Conservation (phyloP, 2,888 invertebrate species). For the Ligdia adustata region DNA sequence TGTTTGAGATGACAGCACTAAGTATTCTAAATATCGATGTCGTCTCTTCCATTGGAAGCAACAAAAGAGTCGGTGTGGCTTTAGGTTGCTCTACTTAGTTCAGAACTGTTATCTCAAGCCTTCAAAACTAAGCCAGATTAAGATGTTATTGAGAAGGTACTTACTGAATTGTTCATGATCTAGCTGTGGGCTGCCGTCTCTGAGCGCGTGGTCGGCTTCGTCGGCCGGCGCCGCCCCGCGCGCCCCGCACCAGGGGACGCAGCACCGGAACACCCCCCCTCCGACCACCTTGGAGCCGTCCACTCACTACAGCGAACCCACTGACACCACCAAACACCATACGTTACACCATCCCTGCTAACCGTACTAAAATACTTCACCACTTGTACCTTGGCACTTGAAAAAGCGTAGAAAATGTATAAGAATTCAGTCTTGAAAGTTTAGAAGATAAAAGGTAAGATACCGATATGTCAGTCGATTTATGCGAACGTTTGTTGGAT, state of each 20-base stretch:
- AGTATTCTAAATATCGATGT: too few relatives aligned
- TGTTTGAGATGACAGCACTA: too few relatives aligned
- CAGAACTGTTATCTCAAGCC: too few relatives aligned
- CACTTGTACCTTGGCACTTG: constrained; percentile 29
- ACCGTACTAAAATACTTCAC: constrained; percentile 26
- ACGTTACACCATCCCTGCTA: constrained; percentile 31
- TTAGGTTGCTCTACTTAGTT: too few relatives aligned
- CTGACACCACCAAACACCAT: constrained; percentile 57
- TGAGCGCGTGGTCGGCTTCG: constrained; percentile 81
- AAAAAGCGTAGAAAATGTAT: constrained; percentile 29
- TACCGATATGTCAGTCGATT: constrained; percentile 72
- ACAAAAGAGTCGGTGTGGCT: too few relatives aligned
- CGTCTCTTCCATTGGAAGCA: too few relatives aligned
- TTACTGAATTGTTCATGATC: constrained; percentile 69
- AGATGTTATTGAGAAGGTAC: constrained; percentile 31
- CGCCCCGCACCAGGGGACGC: constrained; percentile 92
- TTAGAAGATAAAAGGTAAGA: constrained; percentile 54
- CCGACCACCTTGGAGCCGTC: constrained; percentile 87
- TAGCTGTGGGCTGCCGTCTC: constrained; percentile 72
- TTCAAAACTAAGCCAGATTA: too few relatives aligned
- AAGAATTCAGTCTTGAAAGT: constrained; percentile 68
- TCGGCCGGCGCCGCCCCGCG: constrained; percentile 87
- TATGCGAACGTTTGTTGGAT: constrained; percentile 40
- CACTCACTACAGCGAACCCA: constrained; percentile 68
- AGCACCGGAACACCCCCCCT: constrained; percentile 92